Evolutionary conservation across 2,888 invertebrate genomes (phyloP), one percentile per base, ranked within the genome.

Genomic region (Augiades crinisus): DNA sequence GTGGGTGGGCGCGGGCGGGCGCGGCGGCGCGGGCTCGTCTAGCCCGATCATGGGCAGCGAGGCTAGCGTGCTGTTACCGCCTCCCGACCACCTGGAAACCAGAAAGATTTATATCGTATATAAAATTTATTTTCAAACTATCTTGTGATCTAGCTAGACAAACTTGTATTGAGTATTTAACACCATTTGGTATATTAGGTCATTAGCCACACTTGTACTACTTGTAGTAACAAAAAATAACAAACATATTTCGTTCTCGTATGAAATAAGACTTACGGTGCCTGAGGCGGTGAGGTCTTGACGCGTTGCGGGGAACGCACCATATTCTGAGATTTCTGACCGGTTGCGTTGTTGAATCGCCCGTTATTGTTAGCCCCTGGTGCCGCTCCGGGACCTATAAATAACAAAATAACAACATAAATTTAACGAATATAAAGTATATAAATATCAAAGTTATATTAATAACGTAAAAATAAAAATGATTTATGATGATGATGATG

Each of bases 31-130:
- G 8, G 74, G 56, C 56, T 84, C 67, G 63, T 94, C 94, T 54
- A 93, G 81, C 36, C 94, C 93, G 60, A 95, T 94, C 92, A 95
- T 93, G 4, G 95, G 95, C 58, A 94, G 87, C 63, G 93, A 95
- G 60, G 95, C 95, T 59, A 94, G 86, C 5, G 94, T 93, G 60
- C 94, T 93, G 75, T 92, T 93, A 38, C 92, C 91, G 61, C 92
- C 92, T 59, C 91, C 92, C 61, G 92, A 92, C 90, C 93, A 93
- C 56, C 93, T 94, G 69, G 0, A 40, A 61, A 34, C 6, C 16
- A 10, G 16, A 12, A 19, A 22, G 6, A n/a, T 24, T 24, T 2
- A 40, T 21, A 21, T 17, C 10, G 2, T 1, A 21, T 16, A 8
- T 41, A 58, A 44, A n/a, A 2, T 19, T 19, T 24, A 24, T n/a